phyloP scores from a whole-genome alignment of 2,888 invertebrate genomes.

The Argyra leucocephala region DNA sequence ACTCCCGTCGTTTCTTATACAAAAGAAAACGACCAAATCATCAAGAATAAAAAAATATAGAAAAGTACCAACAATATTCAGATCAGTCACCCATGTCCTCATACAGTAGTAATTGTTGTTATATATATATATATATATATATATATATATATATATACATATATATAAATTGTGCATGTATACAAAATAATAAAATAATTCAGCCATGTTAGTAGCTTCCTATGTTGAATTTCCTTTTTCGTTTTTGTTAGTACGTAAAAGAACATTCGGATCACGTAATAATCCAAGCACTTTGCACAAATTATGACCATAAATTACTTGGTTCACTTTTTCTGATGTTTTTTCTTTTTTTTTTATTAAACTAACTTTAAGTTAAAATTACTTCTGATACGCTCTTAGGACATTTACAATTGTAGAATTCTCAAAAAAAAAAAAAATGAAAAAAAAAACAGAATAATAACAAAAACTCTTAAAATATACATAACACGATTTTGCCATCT shows the following conservation, averaged over 20 bases:
- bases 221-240: too few species aligned
- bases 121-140: too few species aligned
- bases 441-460: too few species aligned
- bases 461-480: too few species aligned
- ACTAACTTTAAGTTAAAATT: conserved; percentile 1
- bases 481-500: too few species aligned
- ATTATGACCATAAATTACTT: neutral
- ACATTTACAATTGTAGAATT: neutral
- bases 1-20: too few species aligned
- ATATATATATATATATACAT: too few species aligned
- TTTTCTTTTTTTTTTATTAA: neutral
- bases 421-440: too few species aligned
- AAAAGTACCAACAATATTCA: neutral
- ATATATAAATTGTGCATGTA: too few species aligned
- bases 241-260: too few species aligned
- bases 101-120: neutral
- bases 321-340: neutral
- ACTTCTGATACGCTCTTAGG: neutral
- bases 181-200: conserved; percentile 2
- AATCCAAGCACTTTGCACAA: conserved; percentile 6
- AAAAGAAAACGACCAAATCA: too few species aligned
- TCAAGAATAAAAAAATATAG: too few species aligned
- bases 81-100: neutral
- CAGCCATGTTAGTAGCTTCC: neutral
- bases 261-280: neutral